Conservation (phyloP, 2,888 invertebrate genomes). For the Amitus sp. region DNA sequence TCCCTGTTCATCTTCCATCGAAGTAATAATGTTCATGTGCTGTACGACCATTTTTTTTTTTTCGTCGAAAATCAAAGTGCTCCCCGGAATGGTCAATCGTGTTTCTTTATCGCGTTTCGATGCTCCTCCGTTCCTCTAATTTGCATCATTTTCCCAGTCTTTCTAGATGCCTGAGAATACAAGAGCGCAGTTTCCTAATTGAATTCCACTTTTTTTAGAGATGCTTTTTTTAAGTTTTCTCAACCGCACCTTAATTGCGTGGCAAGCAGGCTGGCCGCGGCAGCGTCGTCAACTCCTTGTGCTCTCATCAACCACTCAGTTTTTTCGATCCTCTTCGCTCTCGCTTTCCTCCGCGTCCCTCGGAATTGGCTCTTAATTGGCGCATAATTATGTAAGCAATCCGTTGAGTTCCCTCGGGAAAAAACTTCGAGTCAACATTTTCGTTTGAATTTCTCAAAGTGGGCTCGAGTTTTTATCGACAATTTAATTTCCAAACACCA, state of each 20-base stretch:
- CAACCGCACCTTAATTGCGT: constrained; percentile 62
- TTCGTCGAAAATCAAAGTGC: constrained; percentile 30
- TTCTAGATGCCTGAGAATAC: constrained; percentile 58
- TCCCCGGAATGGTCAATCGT: background rate
- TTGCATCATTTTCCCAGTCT: constrained; percentile 51
- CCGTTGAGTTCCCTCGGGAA: constrained; percentile 16
- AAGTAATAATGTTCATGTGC: too few species aligned
- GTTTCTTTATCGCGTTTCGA: constrained; percentile 9
- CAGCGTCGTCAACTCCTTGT: constrained; percentile 33
- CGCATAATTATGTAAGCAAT: constrained; percentile 63
- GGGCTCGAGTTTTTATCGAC: background rate
- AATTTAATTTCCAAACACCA: too few species aligned
- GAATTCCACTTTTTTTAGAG: constrained; percentile 62
- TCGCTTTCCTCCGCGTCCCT: constrained; percentile 30
- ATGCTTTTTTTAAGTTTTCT: constrained; percentile 56
- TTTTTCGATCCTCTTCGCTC: constrained; percentile 36
- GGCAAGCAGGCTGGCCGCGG: constrained; percentile 52
- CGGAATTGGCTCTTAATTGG: constrained; percentile 58
- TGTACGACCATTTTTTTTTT: background rate
- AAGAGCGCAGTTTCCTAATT: constrained; percentile 60
- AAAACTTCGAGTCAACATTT: background rate
- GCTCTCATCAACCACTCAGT: constrained; percentile 36
- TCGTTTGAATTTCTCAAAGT: background rate
- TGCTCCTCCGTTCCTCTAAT: constrained; percentile 33
- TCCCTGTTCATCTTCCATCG: too few species aligned